phyloP scores from a whole-genome alignment of 2,113 vertebrate species.

The Petrocephalus microphthalmus region DNA sequence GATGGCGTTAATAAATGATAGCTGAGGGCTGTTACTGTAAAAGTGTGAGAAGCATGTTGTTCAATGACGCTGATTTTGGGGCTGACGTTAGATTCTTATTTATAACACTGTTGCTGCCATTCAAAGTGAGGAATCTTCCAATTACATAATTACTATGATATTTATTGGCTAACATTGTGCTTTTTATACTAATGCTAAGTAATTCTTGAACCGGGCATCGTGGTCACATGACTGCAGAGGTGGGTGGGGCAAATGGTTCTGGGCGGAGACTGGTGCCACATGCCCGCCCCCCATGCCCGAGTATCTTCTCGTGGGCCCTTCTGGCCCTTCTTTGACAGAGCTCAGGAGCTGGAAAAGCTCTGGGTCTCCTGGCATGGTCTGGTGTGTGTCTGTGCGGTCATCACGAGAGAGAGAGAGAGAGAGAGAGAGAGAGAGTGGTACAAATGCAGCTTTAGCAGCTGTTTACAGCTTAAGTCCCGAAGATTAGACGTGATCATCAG shows the following conservation, averaged over 20 bases:
- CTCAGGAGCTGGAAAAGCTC: background rate
- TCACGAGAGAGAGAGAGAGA: background rate
- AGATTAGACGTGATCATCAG: constrained; percentile 28
- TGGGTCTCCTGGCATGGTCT: background rate
- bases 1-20: background rate
- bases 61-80: background rate
- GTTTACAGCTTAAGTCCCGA: constrained; percentile 21
- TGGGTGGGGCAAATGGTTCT: background rate
- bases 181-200: background rate
- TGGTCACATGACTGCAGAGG: background rate
- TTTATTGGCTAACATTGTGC: background rate
- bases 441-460: constrained; percentile 26
- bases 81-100: background rate
- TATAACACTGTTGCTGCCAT: background rate
- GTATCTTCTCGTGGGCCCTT: background rate
- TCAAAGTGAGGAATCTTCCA: background rate
- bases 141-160: background rate
- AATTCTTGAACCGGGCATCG: background rate
- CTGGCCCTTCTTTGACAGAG: background rate
- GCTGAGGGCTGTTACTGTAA: background rate
- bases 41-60: background rate
- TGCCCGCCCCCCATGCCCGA: background rate
- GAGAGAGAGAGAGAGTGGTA: constrained; percentile 1
- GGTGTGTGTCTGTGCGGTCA: background rate
- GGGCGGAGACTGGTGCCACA: background rate